Evolutionary conservation across 2,113 vertebrate genomes (phyloP), one percentile per base, ranked within the genome.

Genomic region (Sceloporus tristichus): DNA sequence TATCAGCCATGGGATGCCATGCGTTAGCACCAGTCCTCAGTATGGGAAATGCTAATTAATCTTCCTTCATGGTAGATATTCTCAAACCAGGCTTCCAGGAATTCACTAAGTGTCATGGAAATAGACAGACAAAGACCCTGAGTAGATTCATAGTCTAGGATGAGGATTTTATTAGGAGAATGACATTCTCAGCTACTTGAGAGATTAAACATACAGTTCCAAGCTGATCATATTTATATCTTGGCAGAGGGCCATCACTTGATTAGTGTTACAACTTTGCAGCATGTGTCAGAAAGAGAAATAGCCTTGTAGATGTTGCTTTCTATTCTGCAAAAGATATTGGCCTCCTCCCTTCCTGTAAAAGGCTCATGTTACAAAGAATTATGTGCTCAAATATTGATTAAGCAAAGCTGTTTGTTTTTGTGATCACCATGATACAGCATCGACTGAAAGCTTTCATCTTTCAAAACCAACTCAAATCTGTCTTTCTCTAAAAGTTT

Each of bases 211-310:
- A 40, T 85, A 84, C 68, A 54, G 18, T 82, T 82, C 82, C 68
- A 73, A 79, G 56, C 25, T 71, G 54, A 75, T 85, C 71, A 75
- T 85, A 85, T 85, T 85, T 85, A 85, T 75, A 75, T 40, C 21
- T 34, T 75, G 83, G 70, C 70, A 84, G 19, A 25, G 48, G 34
- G 29, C 83, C 83, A 75, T 75, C 59, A 11, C 82, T 74, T 73
- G 82, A 74, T 84, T 74, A 62, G n/a, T 75, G 83, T 75, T 75
- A 71, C 71, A 85, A 59, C 34, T 85, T 75, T 85, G 83, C 54
- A 74, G 53, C 23, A 62, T 75, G 34, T 75, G 83, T 75, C 83
- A 85, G 70, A 74, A 85, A 85, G 71, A 85, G 71, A 59, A 56
- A 85, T 38, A 74, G 83, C 21, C 70, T 59, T n/a, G 21, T 21